Conservation (phyloP, 2,888 invertebrate genomes). For the Drosophila fungiperda region DNA sequence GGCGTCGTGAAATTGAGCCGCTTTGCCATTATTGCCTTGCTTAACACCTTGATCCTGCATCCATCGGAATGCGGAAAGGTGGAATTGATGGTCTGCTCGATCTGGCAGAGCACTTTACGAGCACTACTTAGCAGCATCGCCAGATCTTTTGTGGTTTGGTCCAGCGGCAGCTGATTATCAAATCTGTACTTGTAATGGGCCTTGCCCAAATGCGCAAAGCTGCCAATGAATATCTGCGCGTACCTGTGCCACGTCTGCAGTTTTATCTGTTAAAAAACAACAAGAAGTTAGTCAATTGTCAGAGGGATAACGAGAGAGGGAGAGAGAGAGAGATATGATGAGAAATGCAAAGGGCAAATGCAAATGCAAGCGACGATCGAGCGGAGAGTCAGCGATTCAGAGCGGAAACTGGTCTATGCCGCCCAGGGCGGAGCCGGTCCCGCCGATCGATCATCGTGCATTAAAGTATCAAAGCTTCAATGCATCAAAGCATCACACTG, state of each 20-base stretch:
- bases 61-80: slow-evolving; percentile 62
- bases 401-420: slow-evolving; percentile 58
- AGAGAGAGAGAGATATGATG: neutral
- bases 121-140: slow-evolving; percentile 77
- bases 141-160: slow-evolving; percentile 69
- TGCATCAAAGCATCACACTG: neutral
- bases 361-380: slow-evolving; percentile 37
- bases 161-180: slow-evolving; percentile 51
- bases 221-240: slow-evolving; percentile 82
- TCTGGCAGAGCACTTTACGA: slow-evolving; percentile 79
- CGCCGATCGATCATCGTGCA: slow-evolving; percentile 25
- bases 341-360: slow-evolving; percentile 31
- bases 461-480: neutral
- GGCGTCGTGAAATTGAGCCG: slow-evolving; percentile 71
- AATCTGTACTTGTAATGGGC: slow-evolving; percentile 74
- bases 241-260: slow-evolving; percentile 81
- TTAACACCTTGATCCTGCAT: slow-evolving; percentile 59
- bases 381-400: neutral
- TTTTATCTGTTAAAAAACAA: slow-evolving; percentile 66
- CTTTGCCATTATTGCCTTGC: slow-evolving; percentile 53
- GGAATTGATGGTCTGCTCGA: slow-evolving; percentile 82
- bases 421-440: slow-evolving; percentile 74
- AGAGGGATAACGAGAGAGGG: neutral
- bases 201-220: slow-evolving; percentile 78
- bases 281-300: slow-evolving; percentile 14